A percentile compares a stretch with the other conserved stretches of the same genome.
These are phyloP conservation scores for Callocephalon fimbriatum DNA, from an alignment of 2,113 vertebrate genomes.

Conservation along the genomic window DNA sequence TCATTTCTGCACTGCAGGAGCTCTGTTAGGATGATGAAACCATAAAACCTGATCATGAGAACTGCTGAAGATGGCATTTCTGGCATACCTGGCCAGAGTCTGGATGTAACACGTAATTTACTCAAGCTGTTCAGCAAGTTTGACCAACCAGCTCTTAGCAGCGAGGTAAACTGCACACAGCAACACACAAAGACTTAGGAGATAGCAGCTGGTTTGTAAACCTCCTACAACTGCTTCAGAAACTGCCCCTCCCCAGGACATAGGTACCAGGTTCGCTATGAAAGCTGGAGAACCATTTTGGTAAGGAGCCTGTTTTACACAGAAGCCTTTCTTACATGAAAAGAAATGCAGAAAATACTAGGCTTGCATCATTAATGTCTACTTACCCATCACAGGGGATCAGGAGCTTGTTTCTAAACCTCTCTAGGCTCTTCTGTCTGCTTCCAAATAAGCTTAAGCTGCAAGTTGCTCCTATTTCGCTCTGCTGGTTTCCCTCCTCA, in stretches of 20 bases:
- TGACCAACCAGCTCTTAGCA: neutral
- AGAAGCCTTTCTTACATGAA: neutral
- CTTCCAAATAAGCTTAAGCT: constrained; percentile 29
- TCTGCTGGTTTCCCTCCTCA: neutral
- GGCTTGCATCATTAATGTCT: neutral
- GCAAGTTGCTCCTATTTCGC: neutral
- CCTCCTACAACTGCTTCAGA: neutral
- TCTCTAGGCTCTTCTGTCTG: neutral
- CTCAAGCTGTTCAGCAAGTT: neutral
- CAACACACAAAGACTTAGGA: neutral
- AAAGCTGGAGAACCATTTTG: neutral
- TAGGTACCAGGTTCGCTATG: neutral
- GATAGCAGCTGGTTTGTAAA: neutral
- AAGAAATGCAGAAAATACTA: neutral
- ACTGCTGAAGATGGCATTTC: neutral
- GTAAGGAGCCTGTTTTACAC: neutral
- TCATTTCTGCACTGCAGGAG: neutral
- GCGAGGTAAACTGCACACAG: fast-evolving
- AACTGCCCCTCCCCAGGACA: neutral
- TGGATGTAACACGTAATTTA: neutral
- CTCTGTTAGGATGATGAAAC: neutral
- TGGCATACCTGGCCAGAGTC: neutral
- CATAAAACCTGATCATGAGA: neutral
- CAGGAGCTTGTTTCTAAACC: constrained; percentile 19
- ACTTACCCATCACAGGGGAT: neutral